These are phyloP conservation scores for Brenthis hecate DNA, from an alignment of 2,888 invertebrate genomes.

Conservation along the genomic window DNA sequence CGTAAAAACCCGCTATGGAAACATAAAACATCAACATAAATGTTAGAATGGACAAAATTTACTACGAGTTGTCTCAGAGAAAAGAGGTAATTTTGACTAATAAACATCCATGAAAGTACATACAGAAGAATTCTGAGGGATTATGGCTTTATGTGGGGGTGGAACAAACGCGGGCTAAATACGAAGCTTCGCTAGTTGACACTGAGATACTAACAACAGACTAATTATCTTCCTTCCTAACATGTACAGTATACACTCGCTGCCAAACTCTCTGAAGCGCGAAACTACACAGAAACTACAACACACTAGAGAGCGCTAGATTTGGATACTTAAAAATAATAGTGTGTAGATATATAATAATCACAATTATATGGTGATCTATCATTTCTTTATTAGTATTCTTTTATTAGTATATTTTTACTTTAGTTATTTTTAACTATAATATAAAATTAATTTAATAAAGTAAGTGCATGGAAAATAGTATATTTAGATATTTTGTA, in stretches of 20 bases:
- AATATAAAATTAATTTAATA: too few relatives aligned
- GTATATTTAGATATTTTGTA: too few relatives aligned
- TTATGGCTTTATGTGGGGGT: background rate
- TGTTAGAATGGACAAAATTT: too few relatives aligned
- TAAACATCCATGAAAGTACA: too few relatives aligned
- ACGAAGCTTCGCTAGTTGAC: conserved; percentile 16
- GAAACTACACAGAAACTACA: conserved; percentile 21
- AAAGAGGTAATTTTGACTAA: too few relatives aligned
- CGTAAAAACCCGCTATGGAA: too few relatives aligned
- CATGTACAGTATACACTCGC: conserved; percentile 3
- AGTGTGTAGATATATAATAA: background rate
- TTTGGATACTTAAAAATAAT: background rate
- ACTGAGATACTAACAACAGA: conserved; percentile 20
- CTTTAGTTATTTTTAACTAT: too few relatives aligned
- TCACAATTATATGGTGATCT: background rate
- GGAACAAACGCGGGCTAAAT: conserved; percentile 3
- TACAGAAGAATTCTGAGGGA: background rate
- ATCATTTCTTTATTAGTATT: too few relatives aligned
- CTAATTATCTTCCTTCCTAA: conserved; percentile 21
- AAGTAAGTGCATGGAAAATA: too few relatives aligned
- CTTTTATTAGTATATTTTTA: too few relatives aligned
- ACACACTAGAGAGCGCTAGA: conserved; percentile 12
- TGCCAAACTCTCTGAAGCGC: conserved; percentile 13
- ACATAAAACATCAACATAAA: too few relatives aligned
- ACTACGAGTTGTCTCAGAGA: too few relatives aligned